Evolutionary conservation across 92 coral and sea anemone species (phyloP), one percentile per base, ranked within the genome.

Genomic region (Epizoanthus rinbou): DNA sequence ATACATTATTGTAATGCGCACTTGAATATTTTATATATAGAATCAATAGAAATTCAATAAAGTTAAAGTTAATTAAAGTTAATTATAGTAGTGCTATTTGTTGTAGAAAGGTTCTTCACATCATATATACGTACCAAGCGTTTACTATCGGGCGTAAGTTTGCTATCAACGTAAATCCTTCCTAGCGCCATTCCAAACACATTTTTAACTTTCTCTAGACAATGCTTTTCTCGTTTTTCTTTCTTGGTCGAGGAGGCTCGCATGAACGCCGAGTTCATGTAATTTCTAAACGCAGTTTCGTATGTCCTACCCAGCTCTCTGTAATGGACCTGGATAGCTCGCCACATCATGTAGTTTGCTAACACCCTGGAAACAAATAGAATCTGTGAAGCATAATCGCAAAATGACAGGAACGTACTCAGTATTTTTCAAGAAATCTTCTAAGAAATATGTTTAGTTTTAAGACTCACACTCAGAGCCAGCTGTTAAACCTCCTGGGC

Each of bases 331-430:
- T 78, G 67, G 56, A 91, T 84, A 14, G 89, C 85, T 60, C 83
- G 71, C 98, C 98, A 93, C 89, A 91, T 85, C 45, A 93, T 52
- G 64, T 88, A 93, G 79, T 85, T 87, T 6, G 94, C 97, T 63
- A 93, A 18, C 19, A 66, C 86, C 17, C 92, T 89, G 74, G 8
- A 4, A 57, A 24, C 43, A 25, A 14, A 56, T 57, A 37, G 17
- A 16, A 14, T 35, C 22, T 57, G 50, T 10, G 17, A 18, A 10
- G 3, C 24, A 21, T 17, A 45, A 9, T 47, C 7, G 2, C 45
- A 28, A 15, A 24, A 10, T 47, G 14, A 47, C 43, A 37, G 43
- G 0, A 37, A 6, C 43, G 5, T 3, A 37, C 43, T 3, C 43
- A 6, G 6, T 37, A 37, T 37, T 37, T 37, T 37, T 3, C 0